phyloP scores from a whole-genome alignment of 2,113 vertebrate genomes.

The Cricetomys ansorgei region DNA sequence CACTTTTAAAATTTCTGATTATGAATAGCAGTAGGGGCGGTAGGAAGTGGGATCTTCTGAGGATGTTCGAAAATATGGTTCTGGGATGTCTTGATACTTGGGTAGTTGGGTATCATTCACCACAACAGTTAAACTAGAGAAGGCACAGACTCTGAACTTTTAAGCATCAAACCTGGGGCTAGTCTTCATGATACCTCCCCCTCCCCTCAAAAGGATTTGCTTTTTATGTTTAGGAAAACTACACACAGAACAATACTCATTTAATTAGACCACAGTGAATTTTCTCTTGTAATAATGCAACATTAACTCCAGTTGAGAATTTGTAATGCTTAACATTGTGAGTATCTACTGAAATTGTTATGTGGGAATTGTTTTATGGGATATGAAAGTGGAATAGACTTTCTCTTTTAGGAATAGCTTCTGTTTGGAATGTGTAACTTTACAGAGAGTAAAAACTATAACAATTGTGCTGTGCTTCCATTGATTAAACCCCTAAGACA shows the following conservation, averaged over 20 bases:
- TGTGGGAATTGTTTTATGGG: neutral
- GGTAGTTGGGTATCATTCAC: neutral
- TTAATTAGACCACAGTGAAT: neutral
- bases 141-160: neutral
- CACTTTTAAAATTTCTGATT: neutral
- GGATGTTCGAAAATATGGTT: neutral
- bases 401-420: constrained; percentile 21
- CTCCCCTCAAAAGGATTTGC: neutral
- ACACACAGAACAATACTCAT: neutral
- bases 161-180: neutral
- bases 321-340: neutral
- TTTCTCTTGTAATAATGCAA: constrained; percentile 2
- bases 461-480: constrained; percentile 36
- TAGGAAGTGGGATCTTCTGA: neutral
- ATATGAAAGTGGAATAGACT: neutral
- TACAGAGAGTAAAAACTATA: constrained; percentile 23
- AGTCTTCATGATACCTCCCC: rapidly evolving
- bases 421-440: constrained; percentile 33
- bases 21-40: neutral
- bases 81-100: no score
- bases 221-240: neutral
- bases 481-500: constrained; percentile 2
- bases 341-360: neutral
- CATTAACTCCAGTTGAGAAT: neutral
- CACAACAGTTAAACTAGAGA: neutral